These are phyloP conservation scores for Dendrocincla fuliginosa DNA, from an alignment of 2,797 vertebrate species.

Conservation along the genomic window DNA sequence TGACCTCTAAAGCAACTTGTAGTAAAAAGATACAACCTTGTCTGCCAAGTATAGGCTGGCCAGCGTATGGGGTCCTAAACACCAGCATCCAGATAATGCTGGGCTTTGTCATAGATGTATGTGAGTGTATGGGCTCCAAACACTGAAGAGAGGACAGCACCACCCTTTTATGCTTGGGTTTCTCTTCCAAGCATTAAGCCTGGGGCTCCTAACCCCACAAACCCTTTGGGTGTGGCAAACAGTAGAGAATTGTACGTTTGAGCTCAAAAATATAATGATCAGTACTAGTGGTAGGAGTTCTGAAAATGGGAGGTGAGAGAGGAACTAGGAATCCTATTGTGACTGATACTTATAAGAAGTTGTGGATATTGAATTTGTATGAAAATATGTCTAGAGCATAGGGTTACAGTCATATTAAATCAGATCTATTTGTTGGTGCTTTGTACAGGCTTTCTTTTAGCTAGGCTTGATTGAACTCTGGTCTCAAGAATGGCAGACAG, in stretches of 20 bases:
- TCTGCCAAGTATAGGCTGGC: neutral
- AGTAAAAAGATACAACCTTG: neutral
- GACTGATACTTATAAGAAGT: neutral
- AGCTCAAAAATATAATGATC: neutral
- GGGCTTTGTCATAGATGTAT: accelerated
- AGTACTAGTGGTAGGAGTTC: neutral
- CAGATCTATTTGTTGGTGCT: neutral
- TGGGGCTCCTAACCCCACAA: neutral
- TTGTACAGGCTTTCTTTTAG: neutral
- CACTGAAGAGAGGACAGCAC: neutral
- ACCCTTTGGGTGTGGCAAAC: neutral
- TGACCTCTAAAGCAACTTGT: neutral
- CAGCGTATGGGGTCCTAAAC: neutral
- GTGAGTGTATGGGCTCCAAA: neutral
- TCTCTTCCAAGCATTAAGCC: neutral
- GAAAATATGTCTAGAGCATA: neutral
- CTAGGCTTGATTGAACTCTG: neutral
- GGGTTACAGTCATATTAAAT: neutral
- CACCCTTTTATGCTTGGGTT: neutral
- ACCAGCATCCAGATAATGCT: neutral
- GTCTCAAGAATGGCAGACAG: neutral
- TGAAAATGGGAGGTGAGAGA: neutral
- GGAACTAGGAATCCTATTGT: neutral
- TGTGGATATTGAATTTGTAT: neutral
- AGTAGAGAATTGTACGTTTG: neutral